These are phyloP conservation scores for Hemiscyllium ocellatum DNA, from an alignment of 2,113 vertebrate genomes.

Conservation along the genomic window DNA sequence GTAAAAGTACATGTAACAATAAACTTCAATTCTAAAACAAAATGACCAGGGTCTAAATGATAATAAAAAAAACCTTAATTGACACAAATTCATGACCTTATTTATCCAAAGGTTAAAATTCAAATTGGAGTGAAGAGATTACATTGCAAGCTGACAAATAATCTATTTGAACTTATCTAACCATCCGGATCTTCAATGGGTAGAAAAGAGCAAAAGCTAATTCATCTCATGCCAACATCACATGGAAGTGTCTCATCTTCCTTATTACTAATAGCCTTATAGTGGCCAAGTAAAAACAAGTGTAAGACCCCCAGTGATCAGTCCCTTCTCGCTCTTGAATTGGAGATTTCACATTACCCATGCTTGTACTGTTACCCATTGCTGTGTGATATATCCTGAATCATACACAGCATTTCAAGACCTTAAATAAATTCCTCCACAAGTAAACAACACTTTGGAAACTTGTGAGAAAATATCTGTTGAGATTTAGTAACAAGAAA, in stretches of 20 bases:
- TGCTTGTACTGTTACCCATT: background rate
- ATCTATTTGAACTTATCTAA: background rate
- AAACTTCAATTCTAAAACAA: background rate
- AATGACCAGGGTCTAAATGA: background rate
- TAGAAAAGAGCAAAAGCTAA: background rate
- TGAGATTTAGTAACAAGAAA: background rate
- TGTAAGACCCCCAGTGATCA: background rate
- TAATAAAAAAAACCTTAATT: background rate
- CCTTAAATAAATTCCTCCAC: background rate
- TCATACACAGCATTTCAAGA: background rate
- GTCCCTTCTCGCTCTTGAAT: background rate
- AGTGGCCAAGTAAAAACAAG: background rate
- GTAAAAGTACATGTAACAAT: too few species aligned
- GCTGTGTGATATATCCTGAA: background rate
- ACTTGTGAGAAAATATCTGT: slow-evolving; percentile 17
- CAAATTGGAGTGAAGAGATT: background rate
- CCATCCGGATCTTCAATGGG: background rate
- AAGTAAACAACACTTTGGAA: background rate
- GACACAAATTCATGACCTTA: background rate
- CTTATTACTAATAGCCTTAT: background rate
- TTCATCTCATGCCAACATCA: too few species aligned
- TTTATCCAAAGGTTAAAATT: background rate
- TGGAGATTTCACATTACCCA: background rate
- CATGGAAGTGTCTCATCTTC: background rate
- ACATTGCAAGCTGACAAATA: background rate